These are phyloP conservation scores for Aphrophora alni DNA, from an alignment of 2,888 invertebrate species.

Conservation along the genomic window DNA sequence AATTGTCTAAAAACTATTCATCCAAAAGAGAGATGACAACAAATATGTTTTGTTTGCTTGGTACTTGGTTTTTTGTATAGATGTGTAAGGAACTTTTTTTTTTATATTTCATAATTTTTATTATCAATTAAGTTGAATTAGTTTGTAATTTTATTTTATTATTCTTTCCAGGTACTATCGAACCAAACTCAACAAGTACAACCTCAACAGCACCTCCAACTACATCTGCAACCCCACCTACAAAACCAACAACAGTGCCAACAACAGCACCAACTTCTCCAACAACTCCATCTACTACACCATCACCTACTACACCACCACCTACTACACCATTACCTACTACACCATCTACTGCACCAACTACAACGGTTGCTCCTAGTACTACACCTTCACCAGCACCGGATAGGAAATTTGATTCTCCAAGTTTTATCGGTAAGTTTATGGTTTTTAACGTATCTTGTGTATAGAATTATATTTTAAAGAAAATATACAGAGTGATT, in stretches of 20 bases:
- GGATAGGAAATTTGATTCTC: conserved; percentile 70
- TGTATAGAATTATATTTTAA: too few species aligned
- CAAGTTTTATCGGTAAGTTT: conserved; percentile 67
- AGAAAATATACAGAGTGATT: too few species aligned
- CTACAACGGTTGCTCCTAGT: conserved; percentile 41
- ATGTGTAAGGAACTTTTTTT: too few species aligned
- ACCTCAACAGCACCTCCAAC: background rate
- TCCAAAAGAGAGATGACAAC: too few species aligned
- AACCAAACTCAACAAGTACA: too few species aligned
- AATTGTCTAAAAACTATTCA: too few species aligned
- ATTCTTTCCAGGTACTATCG: too few species aligned
- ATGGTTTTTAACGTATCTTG: background rate
- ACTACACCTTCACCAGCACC: conserved; percentile 46
- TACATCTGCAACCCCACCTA: background rate
- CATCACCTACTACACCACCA: conserved; percentile 16
- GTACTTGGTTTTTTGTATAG: too few species aligned
- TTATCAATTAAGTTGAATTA: too few species aligned
- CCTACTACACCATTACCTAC: conserved; percentile 42
- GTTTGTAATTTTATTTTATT: too few species aligned
- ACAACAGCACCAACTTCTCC: conserved; percentile 6
- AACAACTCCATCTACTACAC: background rate
- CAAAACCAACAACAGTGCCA: background rate
- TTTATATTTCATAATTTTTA: too few species aligned
- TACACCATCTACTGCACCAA: conserved; percentile 41
- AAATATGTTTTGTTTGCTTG: too few species aligned